phyloP scores from a whole-genome alignment of 2,888 invertebrate genomes.

The Lasiommata megera region DNA sequence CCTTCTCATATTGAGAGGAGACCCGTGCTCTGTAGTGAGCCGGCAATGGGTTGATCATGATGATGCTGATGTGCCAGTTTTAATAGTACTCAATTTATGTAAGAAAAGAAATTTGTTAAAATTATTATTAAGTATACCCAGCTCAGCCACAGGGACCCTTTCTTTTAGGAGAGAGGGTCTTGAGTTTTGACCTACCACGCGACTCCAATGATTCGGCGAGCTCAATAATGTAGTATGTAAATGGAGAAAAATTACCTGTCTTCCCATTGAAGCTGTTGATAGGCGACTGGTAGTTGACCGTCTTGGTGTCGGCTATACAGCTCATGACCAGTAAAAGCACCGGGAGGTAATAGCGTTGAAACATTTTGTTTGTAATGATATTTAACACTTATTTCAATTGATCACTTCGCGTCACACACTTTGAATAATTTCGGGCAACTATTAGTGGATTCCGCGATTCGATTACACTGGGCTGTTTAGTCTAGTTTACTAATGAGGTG shows the following conservation, averaged over 20 bases:
- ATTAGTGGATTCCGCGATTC: neutral
- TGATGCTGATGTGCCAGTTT: no score
- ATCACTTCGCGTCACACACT: slow-evolving; percentile 13
- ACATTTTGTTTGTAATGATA: slow-evolving; percentile 46
- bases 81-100: no score
- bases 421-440: neutral
- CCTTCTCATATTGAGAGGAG: no score
- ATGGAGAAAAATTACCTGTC: slow-evolving; percentile 47
- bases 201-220: no score
- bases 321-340: slow-evolving; percentile 54
- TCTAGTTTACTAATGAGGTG: slow-evolving; percentile 40
- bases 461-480: neutral
- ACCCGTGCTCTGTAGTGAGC: no score
- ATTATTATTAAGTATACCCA: no score
- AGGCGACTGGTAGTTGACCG: slow-evolving; percentile 56
- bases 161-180: no score
- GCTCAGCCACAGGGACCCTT: no score
- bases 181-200: no score
- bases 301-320: slow-evolving; percentile 59
- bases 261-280: slow-evolving; percentile 51
- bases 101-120: no score
- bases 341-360: slow-evolving; percentile 50
- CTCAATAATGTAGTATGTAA: neutral
- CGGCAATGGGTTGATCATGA: no score
- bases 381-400: slow-evolving; percentile 22